Evolutionary conservation across 2,888 invertebrate species (phyloP), one percentile per base, ranked within the genome.

Genomic region (Fragum whitleyi): DNA sequence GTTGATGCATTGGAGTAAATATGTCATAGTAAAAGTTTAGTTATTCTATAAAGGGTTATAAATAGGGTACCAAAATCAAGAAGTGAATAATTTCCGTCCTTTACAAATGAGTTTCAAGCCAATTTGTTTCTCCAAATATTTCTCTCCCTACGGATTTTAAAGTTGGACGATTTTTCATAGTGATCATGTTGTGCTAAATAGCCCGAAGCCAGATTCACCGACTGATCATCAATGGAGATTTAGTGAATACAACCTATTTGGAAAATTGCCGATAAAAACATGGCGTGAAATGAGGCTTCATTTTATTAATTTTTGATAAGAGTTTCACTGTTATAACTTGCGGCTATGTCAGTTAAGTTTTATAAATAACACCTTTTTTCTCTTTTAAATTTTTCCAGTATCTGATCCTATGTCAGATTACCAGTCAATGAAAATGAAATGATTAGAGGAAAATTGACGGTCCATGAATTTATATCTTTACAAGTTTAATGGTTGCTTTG

Each of bases 221-320:
- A 65, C 73, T 81, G 75, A 59, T 79, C 78, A 68, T 71, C 73
- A 51, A 79, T 70, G 32, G 71, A 71, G 83, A 83, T 83, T 83
- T 74, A 71, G 65, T 77, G 70, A 67, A 77, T 76, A 77, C 62
- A 75, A 69, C 55, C 78, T 47, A 69, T 78, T 82, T 67, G 76
- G 14, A 36, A 69, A 78, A 82, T 69, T 42, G 36, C 28, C 21
- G 73, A 75, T 78, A 69, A 82, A 80, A 59, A 55, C 57, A 26
- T 47, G 71, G 82, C 75, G 68, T 79, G 67, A 82, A 78, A 82
- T 76, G 69, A 51, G 70, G 51, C 76, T 75, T 51, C 76, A 57
- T 69, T 79, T 79, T 78, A 81, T 79, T 68, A 78, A 82, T 79
- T 55, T 55, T 53, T 65, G 65, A 65, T 65, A 65, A 65, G 36